Evolutionary conservation across 2,113 vertebrate species (phyloP).

Genomic region (Phycodurus eques): DNA sequence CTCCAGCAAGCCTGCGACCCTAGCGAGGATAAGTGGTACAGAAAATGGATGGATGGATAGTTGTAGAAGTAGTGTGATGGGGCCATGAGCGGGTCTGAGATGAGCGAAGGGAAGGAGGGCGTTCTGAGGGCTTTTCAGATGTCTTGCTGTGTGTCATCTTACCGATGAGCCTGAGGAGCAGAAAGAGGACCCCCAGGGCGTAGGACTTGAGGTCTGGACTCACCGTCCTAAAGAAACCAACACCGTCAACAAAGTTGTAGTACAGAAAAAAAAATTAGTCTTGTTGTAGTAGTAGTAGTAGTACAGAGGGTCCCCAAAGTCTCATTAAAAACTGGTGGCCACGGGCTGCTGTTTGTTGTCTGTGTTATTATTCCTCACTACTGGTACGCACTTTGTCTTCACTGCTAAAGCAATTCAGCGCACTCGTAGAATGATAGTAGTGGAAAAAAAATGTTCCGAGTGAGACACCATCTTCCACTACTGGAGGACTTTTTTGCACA

Average conservation of each 20-base stretch:
- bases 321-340: background rate
- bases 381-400: too few relatives aligned
- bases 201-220: conserved; percentile 75
- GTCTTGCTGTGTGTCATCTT: conserved; percentile 16
- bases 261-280: background rate
- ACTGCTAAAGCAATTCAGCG: too few relatives aligned
- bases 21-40: too few relatives aligned
- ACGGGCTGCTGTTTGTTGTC: background rate
- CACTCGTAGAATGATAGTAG: too few relatives aligned
- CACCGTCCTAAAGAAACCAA: conserved; percentile 61
- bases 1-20: too few relatives aligned
- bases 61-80: too few relatives aligned
- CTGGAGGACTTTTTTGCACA: too few relatives aligned
- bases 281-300: background rate
- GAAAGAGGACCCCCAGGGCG: conserved; percentile 71
- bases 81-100: too few relatives aligned
- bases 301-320: background rate
- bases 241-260: conserved; percentile 2
- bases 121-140: background rate
- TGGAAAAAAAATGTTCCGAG: too few relatives aligned
- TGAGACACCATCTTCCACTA: too few relatives aligned
- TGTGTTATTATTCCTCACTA: background rate
- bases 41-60: too few relatives aligned
- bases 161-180: conserved; percentile 73
- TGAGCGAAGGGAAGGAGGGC: too few relatives aligned